Evolutionary conservation across 37 sponge, comb jelly and placozoan species (phyloP).

Genomic region (Haliclona indistincta): DNA sequence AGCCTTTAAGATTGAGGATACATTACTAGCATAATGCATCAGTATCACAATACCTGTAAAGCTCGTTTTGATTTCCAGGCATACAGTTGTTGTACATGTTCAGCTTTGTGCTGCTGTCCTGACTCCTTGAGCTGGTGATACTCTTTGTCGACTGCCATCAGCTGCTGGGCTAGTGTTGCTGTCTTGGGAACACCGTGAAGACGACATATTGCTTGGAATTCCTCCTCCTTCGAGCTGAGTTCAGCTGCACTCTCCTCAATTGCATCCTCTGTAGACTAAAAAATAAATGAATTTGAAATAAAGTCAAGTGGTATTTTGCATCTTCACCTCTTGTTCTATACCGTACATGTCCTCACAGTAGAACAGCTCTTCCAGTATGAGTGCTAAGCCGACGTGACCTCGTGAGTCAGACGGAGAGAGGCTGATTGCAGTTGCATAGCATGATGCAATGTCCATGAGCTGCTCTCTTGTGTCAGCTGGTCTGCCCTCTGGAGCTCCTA

Average conservation of each 20-base stretch:
- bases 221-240: slow-evolving; percentile 79
- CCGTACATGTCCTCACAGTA: slow-evolving; percentile 83
- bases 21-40: neutral
- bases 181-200: slow-evolving; percentile 78
- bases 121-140: slow-evolving; percentile 85
- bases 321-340: slow-evolving; percentile 47
- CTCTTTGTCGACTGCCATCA: slow-evolving; percentile 94
- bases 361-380: slow-evolving; percentile 88
- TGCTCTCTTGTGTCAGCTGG: neutral
- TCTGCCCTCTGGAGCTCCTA: neutral
- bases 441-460: slow-evolving; percentile 3
- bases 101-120: slow-evolving; percentile 82
- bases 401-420: slow-evolving; percentile 42
- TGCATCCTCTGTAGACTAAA: slow-evolving; percentile 30
- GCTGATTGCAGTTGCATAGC: slow-evolving; percentile 84
- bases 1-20: slow-evolving; percentile 5
- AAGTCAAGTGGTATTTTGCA: too few relatives aligned
- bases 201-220: slow-evolving; percentile 91
- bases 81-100: slow-evolving; percentile 90
- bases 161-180: slow-evolving; percentile 80
- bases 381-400: slow-evolving; percentile 75
- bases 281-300: too few relatives aligned
- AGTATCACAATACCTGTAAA: slow-evolving; percentile 38
- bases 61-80: slow-evolving; percentile 95
- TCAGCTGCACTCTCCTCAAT: slow-evolving; percentile 67